Evolutionary conservation across 2,113 vertebrate species (phyloP).

Genomic region (Apodemus speciosus): DNA sequence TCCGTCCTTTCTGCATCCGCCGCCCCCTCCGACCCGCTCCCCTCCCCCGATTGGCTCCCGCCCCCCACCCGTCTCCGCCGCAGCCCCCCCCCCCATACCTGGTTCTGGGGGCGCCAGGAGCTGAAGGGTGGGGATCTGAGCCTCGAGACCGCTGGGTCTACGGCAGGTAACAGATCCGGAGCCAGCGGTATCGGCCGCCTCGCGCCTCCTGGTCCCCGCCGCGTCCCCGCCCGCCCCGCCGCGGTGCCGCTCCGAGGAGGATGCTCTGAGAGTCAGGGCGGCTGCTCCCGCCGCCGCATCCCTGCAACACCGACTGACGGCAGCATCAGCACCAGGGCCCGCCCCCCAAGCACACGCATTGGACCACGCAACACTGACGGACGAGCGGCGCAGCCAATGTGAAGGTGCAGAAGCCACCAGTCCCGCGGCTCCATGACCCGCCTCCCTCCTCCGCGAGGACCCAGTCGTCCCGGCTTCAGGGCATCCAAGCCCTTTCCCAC

Average conservation of each 20-base stretch:
- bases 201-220: slow-evolving; percentile 63
- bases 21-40: slow-evolving; percentile 46
- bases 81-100: slow-evolving; percentile 73
- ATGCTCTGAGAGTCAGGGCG: slow-evolving; percentile 79
- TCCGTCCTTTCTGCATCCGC: slow-evolving; percentile 50
- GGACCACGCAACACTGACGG: slow-evolving; percentile 61
- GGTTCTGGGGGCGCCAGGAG: slow-evolving; percentile 67
- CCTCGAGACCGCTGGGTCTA: slow-evolving; percentile 43
- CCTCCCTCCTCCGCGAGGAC: slow-evolving; percentile 43
- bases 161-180: slow-evolving; percentile 42
- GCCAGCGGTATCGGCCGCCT: slow-evolving; percentile 59
- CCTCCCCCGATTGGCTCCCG: slow-evolving; percentile 57
- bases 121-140: slow-evolving; percentile 61
- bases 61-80: slow-evolving; percentile 73
- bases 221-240: slow-evolving; percentile 77
- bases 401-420: slow-evolving; percentile 12
- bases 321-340: slow-evolving; percentile 74
- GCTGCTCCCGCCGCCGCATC: slow-evolving; percentile 83
- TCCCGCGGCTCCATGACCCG: slow-evolving; percentile 40
- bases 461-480: slow-evolving; percentile 60
- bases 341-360: slow-evolving; percentile 64
- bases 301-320: slow-evolving; percentile 83
- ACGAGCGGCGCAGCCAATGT: slow-evolving; percentile 62
- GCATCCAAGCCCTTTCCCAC: not conserved
- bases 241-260: slow-evolving; percentile 75